Percentiles rank a stretch among this genome's conserved stretches.
Evolutionary conservation across 2,113 vertebrate genomes (phyloP).

Genomic region (Syngnathus scovelli): DNA sequence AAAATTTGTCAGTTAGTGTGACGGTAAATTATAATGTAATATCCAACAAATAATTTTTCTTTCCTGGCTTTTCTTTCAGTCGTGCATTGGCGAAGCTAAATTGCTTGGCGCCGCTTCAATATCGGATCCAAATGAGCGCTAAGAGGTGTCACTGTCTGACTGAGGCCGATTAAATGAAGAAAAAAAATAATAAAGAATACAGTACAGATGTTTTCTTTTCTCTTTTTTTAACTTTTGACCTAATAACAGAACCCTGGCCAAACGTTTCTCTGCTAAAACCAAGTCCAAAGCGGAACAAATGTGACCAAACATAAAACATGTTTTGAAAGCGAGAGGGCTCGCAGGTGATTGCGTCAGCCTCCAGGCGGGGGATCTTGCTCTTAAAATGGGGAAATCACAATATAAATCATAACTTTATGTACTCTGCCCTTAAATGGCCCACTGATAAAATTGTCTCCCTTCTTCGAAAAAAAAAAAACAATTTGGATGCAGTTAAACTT

Average conservation of each 20-base stretch:
- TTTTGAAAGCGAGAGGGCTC: conserved; percentile 28
- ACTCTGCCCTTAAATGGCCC: conserved; percentile 21
- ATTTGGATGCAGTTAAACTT: neutral
- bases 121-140: conserved; percentile 24
- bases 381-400: conserved; percentile 37
- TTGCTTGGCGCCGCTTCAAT: conserved; percentile 43
- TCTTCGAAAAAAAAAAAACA: neutral
- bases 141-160: conserved; percentile 24
- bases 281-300: conserved; percentile 45
- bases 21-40: conserved; percentile 32
- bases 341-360: conserved; percentile 51
- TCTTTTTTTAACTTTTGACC: conserved; percentile 36
- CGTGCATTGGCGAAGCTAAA: conserved; percentile 48
- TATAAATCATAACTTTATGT: conserved; percentile 26
- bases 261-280: conserved; percentile 57
- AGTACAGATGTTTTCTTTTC: conserved; percentile 9
- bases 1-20: conserved; percentile 33
- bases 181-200: conserved; percentile 28
- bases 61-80: conserved; percentile 52
- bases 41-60: conserved; percentile 31
- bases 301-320: conserved; percentile 58
- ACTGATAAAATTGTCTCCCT: neutral
- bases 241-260: conserved; percentile 53
- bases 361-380: conserved; percentile 47
- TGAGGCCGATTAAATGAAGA: conserved; percentile 33